phyloP scores from a whole-genome alignment of 2,797 vertebrate genomes.

The Rachycentron canadum region DNA sequence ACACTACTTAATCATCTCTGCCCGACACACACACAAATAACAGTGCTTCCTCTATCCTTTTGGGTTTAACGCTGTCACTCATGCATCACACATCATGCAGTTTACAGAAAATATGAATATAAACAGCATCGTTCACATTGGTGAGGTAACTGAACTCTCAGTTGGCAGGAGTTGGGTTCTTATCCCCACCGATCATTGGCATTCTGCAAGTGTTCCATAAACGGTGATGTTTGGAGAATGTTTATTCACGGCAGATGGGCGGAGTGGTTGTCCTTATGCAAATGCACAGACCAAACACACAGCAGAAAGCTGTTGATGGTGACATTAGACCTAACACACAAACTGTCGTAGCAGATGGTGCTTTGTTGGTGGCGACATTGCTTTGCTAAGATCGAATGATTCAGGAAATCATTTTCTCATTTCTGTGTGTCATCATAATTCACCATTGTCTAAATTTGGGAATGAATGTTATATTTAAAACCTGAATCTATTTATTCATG shows the following conservation, averaged over 20 bases:
- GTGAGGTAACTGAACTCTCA: conserved; percentile 23
- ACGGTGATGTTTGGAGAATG: conserved; percentile 50
- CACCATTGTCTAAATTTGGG: conserved; percentile 27
- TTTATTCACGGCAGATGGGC: conserved; percentile 72
- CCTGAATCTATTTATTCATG: conserved; percentile 42
- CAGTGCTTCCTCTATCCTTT: conserved; percentile 17
- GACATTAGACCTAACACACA: conserved; percentile 64
- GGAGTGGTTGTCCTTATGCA: conserved; percentile 52
- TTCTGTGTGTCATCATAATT: conserved; percentile 50
- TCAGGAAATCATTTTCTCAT: conserved; percentile 44
- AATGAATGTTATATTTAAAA: conserved; percentile 40
- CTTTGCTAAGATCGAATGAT: conserved; percentile 45
- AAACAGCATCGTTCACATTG: conserved; percentile 18
- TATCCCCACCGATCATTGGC: conserved; percentile 39
- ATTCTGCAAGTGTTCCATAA: conserved; percentile 36
- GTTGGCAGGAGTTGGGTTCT: conserved; percentile 19
- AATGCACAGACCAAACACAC: conserved; percentile 56
- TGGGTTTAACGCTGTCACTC: conserved; percentile 1
- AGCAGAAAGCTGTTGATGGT: conserved; percentile 60
- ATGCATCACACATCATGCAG: neutral
- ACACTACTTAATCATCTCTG: conserved; percentile 68
- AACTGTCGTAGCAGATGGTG: conserved; percentile 74
- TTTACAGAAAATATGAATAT: neutral
- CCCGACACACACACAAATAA: conserved; percentile 53
- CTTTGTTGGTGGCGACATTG: conserved; percentile 57